Evolutionary conservation across 2,888 invertebrate genomes (phyloP).

Genomic region (Lobophora halterata): DNA sequence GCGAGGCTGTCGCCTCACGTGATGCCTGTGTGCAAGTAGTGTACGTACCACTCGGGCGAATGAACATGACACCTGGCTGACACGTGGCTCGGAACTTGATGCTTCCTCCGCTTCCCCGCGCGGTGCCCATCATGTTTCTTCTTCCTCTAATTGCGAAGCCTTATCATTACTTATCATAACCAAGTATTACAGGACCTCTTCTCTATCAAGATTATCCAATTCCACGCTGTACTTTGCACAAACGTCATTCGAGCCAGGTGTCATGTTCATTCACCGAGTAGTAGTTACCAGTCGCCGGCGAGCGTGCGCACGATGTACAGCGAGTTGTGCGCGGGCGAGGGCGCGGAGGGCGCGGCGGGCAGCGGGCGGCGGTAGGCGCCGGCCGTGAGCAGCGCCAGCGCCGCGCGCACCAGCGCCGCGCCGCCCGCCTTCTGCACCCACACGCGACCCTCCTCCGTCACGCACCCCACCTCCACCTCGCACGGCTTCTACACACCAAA

Average conservation of each 20-base stretch:
- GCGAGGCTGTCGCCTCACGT: too few species aligned
- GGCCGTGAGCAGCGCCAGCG: conserved; percentile 64
- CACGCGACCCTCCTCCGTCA: conserved; percentile 71
- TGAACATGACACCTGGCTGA: too few species aligned
- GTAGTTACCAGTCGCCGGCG: conserved; percentile 68
- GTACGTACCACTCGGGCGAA: too few species aligned
- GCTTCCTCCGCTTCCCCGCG: too few species aligned
- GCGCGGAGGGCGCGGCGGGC: conserved; percentile 67
- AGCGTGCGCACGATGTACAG: conserved; percentile 76
- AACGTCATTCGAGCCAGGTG: not conserved
- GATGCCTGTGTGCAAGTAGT: too few species aligned
- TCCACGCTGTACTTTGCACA: too few species aligned
- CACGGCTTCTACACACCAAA: conserved; percentile 50
- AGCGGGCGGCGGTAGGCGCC: conserved; percentile 70
- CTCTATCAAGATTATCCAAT: too few species aligned
- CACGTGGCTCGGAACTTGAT: too few species aligned
- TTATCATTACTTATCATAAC: too few species aligned
- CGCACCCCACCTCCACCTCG: conserved; percentile 73
- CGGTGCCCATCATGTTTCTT: too few species aligned
- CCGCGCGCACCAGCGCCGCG: conserved; percentile 58
- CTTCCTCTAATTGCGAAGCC: too few species aligned
- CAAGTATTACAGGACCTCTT: too few species aligned
- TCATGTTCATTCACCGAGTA: not conserved
- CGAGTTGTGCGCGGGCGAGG: conserved; percentile 50
- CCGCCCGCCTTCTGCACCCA: conserved; percentile 71